phyloP scores from a whole-genome alignment of 2,797 vertebrate genomes.

The Lycodopsis pacificus region DNA sequence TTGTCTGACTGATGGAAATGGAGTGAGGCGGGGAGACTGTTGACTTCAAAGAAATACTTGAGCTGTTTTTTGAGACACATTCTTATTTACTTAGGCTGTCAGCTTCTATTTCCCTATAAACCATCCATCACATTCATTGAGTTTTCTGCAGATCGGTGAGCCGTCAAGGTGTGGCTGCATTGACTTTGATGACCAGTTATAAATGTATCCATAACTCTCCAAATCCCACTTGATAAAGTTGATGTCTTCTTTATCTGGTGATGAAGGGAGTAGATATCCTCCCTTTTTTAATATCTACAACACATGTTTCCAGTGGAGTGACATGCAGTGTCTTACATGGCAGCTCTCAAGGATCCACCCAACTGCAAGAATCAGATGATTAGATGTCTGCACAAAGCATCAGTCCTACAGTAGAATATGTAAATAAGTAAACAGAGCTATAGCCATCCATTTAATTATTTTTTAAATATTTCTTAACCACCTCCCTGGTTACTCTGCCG shows the following conservation, averaged over 20 bases:
- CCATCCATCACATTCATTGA: slow-evolving; percentile 18
- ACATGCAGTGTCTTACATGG: slow-evolving; percentile 12
- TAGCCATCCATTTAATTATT: neutral
- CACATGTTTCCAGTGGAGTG: slow-evolving; percentile 19
- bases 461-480: neutral
- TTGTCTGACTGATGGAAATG: slow-evolving; percentile 62
- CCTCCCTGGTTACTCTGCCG: neutral
- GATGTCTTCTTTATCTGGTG: neutral
- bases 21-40: slow-evolving; percentile 48
- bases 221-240: neutral
- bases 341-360: slow-evolving; percentile 25
- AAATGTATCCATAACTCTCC: neutral
- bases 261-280: neutral
- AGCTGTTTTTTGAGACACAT: slow-evolving; percentile 40
- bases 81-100: slow-evolving; percentile 46
- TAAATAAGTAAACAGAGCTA: neutral
- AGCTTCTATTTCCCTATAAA: slow-evolving; percentile 37
- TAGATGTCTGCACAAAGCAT: neutral
- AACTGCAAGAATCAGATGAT: slow-evolving; percentile 1
- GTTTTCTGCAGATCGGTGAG: slow-evolving; percentile 26
- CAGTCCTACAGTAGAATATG: neutral
- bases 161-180: slow-evolving; percentile 27
- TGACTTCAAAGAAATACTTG: slow-evolving; percentile 57
- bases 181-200: slow-evolving; percentile 35
- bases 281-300: slow-evolving; percentile 19